A percentile compares a stretch with the other conserved stretches of the same genome.
Conservation (phyloP, 2,888 invertebrate species). For the Dryobota labecula region DNA sequence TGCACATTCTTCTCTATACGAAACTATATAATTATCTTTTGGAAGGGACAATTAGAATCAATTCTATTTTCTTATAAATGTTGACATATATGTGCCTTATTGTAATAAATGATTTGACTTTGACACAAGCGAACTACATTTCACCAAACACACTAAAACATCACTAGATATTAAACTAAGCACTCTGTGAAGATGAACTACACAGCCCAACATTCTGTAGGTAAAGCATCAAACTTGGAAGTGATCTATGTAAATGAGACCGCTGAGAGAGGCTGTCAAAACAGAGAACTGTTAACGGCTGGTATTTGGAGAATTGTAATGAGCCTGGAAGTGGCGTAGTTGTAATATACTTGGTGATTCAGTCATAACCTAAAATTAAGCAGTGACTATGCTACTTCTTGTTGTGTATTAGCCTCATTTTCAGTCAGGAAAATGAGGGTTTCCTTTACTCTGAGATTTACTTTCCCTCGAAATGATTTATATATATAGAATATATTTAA, state of each 20-base stretch:
- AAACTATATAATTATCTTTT: no score
- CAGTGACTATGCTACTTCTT: not conserved
- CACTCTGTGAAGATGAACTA: slow-evolving; percentile 28
- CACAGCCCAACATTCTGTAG: slow-evolving; percentile 5
- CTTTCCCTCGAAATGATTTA: not conserved
- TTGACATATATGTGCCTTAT: no score
- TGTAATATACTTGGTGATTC: slow-evolving; percentile 35
- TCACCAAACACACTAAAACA: slow-evolving; percentile 17
- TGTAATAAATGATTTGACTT: not conserved
- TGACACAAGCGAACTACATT: not conserved
- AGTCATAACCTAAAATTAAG: slow-evolving; percentile 27
- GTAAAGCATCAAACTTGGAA: slow-evolving; percentile 29
- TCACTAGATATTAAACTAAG: slow-evolving; percentile 21
- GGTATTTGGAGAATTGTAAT: slow-evolving; percentile 44
- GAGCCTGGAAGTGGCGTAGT: slow-evolving; percentile 30
- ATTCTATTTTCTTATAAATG: no score
- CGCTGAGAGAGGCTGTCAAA: slow-evolving; percentile 63
- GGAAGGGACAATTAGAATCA: no score
- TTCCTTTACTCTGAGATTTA: not conserved
- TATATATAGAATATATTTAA: no score
- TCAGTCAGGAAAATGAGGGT: not conserved
- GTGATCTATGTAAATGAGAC: slow-evolving; percentile 67
- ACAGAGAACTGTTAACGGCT: slow-evolving; percentile 53
- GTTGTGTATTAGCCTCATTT: not conserved
- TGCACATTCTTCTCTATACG: no score